Conservation (phyloP, 2,888 invertebrate genomes). For the Teinopalpus imperialis region DNA sequence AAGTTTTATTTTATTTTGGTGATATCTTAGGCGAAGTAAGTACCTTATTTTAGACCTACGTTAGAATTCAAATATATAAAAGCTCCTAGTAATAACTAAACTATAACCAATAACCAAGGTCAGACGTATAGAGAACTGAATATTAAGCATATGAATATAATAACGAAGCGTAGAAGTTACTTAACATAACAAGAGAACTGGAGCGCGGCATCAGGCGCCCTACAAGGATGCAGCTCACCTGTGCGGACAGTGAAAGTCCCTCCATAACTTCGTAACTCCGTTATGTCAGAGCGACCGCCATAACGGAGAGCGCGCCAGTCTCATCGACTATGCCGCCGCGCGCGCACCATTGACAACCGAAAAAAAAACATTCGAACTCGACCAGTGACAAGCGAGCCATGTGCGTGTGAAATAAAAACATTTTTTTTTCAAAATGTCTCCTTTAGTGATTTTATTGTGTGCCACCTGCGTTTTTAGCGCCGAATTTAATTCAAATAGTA, state of each 20-base stretch:
- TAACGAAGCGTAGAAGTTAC: constrained; percentile 9
- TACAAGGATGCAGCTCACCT: constrained; percentile 44
- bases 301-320: constrained; percentile 51
- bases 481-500: constrained; percentile 48
- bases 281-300: constrained; percentile 66
- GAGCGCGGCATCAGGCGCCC: constrained; percentile 38
- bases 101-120: constrained; percentile 8
- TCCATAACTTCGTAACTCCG: constrained; percentile 57
- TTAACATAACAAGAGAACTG: constrained; percentile 32
- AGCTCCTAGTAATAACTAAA: too few relatives aligned
- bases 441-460: constrained; percentile 56
- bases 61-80: too few relatives aligned
- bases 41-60: too few relatives aligned
- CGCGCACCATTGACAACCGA: constrained; percentile 50
- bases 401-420: constrained; percentile 49
- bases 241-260: constrained; percentile 69
- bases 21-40: too few relatives aligned
- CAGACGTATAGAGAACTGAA: background rate
- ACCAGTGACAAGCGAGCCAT: constrained; percentile 47
- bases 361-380: constrained; percentile 32
- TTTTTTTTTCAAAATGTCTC: constrained; percentile 50
- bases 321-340: constrained; percentile 65
- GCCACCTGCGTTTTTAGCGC: constrained; percentile 51
- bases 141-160: constrained; percentile 10
- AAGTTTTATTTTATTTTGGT: too few relatives aligned